Conservation (phyloP, 2,888 invertebrate genomes). For the Xylota sylvarum region DNA sequence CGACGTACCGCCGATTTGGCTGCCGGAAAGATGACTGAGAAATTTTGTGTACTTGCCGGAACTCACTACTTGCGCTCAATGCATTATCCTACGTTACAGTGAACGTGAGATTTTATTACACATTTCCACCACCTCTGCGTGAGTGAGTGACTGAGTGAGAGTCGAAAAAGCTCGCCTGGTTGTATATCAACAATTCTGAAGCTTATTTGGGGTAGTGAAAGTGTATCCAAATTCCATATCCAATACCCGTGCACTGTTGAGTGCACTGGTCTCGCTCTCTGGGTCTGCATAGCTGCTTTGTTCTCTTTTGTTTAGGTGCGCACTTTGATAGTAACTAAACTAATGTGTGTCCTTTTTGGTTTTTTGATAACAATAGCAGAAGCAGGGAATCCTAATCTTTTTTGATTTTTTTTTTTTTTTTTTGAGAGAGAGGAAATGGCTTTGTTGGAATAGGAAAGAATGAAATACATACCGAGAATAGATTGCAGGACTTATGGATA, state of each 20-base stretch:
- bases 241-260: slow-evolving; percentile 7
- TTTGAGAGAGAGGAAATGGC: not conserved
- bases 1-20: slow-evolving; percentile 70
- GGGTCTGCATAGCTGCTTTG: slow-evolving; percentile 20
- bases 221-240: too few species aligned
- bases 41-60: slow-evolving; percentile 67
- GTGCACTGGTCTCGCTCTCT: slow-evolving; percentile 22
- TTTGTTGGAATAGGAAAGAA: slow-evolving; percentile 5
- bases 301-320: slow-evolving; percentile 31
- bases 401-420: not conserved
- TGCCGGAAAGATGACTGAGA: slow-evolving; percentile 75
- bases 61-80: slow-evolving; percentile 72
- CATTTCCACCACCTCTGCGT: slow-evolving; percentile 29
- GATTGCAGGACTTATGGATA: slow-evolving; percentile 1
- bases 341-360: not conserved
- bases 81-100: slow-evolving; percentile 68
- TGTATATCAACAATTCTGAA: slow-evolving; percentile 29
- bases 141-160: slow-evolving; percentile 23
- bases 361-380: not conserved
- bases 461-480: not conserved
- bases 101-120: slow-evolving; percentile 57
- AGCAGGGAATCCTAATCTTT: not conserved
- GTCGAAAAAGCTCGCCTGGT: slow-evolving; percentile 7
- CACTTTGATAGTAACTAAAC: slow-evolving; percentile 1
- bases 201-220: slow-evolving; percentile 20